Evolutionary conservation across 2,888 invertebrate genomes (phyloP).

Genomic region (Apamea crenata): DNA sequence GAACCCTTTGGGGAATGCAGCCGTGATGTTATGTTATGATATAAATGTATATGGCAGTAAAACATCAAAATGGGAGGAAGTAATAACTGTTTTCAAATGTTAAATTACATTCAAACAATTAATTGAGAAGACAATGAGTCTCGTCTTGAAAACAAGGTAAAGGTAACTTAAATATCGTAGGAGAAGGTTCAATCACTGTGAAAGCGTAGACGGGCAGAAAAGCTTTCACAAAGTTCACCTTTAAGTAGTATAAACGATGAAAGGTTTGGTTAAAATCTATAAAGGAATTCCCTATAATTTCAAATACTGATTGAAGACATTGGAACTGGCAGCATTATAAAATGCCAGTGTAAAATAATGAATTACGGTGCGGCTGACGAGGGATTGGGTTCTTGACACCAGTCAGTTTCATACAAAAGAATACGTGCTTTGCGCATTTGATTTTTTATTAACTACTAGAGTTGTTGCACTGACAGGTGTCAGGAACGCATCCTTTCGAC

Average conservation of each 20-base stretch:
- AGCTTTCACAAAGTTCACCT: slow-evolving; percentile 11
- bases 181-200: slow-evolving; percentile 16
- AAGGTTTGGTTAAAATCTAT: not conserved
- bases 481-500: not conserved
- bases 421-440: not conserved
- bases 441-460: not conserved
- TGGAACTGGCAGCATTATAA: not conserved
- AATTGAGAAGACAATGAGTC: not conserved
- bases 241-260: slow-evolving; percentile 5
- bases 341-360: not conserved
- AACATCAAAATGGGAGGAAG: not conserved
- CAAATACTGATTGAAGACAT: not conserved
- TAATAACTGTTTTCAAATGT: not conserved
- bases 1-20: too few species aligned
- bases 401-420: not conserved
- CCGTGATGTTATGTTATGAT: too few species aligned
- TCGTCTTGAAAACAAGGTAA: slow-evolving; percentile 4
- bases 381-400: not conserved
- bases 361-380: not conserved
- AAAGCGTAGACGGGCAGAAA: slow-evolving; percentile 3
- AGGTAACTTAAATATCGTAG: slow-evolving; percentile 1
- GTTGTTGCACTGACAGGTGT: not conserved
- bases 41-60: too few species aligned
- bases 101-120: not conserved
- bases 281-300: not conserved